phyloP scores from a whole-genome alignment of 2,113 vertebrate genomes.

The Phoxinus phoxinus region DNA sequence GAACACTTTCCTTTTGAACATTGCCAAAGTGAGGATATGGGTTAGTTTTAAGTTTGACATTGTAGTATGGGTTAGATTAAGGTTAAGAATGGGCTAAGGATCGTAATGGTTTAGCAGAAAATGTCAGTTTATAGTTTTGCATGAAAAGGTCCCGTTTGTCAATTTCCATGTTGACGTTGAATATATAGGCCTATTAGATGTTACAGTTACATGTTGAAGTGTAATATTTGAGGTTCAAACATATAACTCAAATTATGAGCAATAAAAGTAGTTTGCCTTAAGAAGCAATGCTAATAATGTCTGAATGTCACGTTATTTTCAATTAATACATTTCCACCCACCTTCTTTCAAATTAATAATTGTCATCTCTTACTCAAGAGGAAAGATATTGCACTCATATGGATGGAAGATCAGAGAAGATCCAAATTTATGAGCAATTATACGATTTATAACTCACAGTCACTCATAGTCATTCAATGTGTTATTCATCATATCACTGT shows the following conservation, averaged over 20 bases:
- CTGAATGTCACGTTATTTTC: neutral
- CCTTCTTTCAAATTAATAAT: neutral
- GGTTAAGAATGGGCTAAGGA: neutral
- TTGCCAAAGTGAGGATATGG: slow-evolving; percentile 17
- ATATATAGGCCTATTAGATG: neutral
- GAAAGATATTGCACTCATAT: neutral
- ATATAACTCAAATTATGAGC: neutral
- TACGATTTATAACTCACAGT: neutral
- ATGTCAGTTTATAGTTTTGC: neutral
- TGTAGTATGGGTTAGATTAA: neutral
- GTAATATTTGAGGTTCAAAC: neutral
- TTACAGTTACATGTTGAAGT: neutral
- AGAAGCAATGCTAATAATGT: neutral
- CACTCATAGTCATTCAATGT: too few species aligned
- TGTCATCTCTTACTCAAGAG: neutral
- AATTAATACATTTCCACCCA: neutral
- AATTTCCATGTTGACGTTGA: neutral
- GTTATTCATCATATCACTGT: neutral
- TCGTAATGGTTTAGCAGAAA: neutral
- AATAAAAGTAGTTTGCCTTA: neutral
- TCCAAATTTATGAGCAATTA: neutral
- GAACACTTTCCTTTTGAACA: slow-evolving; percentile 4
- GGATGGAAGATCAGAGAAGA: neutral
- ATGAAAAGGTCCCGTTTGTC: neutral
- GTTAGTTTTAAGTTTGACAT: neutral